Evolutionary conservation across 2,113 vertebrate species (phyloP).

Genomic region (Dasyprocta punctata): DNA sequence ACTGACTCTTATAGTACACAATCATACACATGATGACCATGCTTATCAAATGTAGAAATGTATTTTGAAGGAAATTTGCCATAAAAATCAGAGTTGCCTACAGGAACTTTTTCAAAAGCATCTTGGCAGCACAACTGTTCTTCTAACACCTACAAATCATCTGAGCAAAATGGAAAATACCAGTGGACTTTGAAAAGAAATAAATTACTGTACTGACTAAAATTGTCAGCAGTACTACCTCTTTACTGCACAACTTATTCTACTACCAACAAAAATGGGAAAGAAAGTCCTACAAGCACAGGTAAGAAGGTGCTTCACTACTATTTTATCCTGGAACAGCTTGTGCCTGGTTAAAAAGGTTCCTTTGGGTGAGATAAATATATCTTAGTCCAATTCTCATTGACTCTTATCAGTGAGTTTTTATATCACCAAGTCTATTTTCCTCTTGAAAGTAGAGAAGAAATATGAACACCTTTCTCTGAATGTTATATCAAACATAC

Average conservation of each 20-base stretch:
- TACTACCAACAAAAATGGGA: accelerated
- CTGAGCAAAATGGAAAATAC: background rate
- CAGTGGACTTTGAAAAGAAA: background rate
- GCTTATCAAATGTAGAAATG: background rate
- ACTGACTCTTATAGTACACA: background rate
- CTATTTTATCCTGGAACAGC: background rate
- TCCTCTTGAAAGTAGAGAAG: background rate
- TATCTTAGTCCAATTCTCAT: background rate
- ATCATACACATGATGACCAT: background rate
- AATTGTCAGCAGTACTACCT: background rate
- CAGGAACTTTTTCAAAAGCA: background rate
- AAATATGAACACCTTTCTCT: background rate
- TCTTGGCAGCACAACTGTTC: background rate
- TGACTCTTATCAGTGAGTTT: background rate
- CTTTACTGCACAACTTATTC: background rate
- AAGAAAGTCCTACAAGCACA: background rate
- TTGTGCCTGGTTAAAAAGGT: background rate
- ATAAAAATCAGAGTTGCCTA: background rate
- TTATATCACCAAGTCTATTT: background rate
- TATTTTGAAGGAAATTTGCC: background rate
- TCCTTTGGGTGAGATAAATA: background rate
- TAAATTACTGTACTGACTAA: background rate
- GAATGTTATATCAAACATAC: background rate
- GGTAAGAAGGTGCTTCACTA: background rate
- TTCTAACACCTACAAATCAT: background rate